These are phyloP conservation scores for Spheniscus mendiculus DNA, from an alignment of 2,113 vertebrate genomes.

Conservation along the genomic window DNA sequence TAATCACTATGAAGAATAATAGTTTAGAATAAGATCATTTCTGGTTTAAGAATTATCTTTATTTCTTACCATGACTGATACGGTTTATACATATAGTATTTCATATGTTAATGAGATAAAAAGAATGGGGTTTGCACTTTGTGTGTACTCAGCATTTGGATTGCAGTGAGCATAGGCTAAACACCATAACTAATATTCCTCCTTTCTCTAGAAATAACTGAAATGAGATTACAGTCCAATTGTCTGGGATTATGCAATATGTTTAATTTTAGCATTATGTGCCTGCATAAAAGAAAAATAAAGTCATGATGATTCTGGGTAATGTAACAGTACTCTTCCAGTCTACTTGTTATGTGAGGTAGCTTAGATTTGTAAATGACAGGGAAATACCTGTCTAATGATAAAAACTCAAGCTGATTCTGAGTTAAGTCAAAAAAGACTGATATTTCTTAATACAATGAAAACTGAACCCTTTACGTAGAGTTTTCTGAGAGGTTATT, in stretches of 20 bases:
- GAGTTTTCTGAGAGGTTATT: background rate
- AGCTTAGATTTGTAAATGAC: background rate
- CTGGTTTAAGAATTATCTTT: background rate
- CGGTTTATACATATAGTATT: background rate
- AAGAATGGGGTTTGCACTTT: background rate
- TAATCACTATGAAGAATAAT: background rate
- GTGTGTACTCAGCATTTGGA: background rate
- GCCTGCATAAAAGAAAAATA: background rate
- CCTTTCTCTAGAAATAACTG: background rate
- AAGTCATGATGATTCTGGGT: background rate
- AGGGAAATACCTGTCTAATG: background rate
- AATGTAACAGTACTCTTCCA: background rate
- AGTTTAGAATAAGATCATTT: background rate
- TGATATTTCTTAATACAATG: background rate
- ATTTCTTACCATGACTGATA: background rate
- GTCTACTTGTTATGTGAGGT: background rate
- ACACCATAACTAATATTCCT: background rate
- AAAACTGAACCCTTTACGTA: background rate
- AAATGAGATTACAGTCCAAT: background rate
- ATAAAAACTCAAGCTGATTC: background rate
- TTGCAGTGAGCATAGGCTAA: background rate
- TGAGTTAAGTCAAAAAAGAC: background rate
- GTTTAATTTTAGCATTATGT: background rate
- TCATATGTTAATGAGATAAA: background rate
- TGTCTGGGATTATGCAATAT: background rate